A percentile compares a stretch with the other conserved stretches of the same genome.
phyloP scores from a whole-genome alignment of 2,113 vertebrate species.

The Alligator mississippiensis region DNA sequence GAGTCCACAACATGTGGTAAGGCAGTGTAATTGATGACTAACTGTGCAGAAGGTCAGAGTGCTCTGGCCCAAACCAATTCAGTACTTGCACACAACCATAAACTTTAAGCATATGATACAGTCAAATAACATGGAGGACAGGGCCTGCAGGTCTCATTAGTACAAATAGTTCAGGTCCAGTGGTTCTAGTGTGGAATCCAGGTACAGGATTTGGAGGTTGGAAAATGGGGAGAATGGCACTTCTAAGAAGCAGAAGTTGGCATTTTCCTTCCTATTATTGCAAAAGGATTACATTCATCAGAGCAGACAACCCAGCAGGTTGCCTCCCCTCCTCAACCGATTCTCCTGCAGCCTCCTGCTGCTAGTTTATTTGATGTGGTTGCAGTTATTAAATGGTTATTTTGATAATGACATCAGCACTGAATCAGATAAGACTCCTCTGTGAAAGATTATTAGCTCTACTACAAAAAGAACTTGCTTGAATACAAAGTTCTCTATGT shows the following conservation, averaged over 20 bases:
- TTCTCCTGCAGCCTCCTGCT: not conserved
- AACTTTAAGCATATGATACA: not conserved
- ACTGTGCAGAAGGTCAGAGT: too few species aligned
- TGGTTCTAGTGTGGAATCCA: not conserved
- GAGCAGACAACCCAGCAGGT: not conserved
- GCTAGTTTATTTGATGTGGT: not conserved
- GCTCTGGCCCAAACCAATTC: not conserved
- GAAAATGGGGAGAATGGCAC: too few species aligned
- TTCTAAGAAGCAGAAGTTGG: not conserved
- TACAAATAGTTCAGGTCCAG: not conserved
- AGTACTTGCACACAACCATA: not conserved
- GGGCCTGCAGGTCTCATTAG: not conserved
- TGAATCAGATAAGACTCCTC: conserved; percentile 19
- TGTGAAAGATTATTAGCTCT: conserved; percentile 23
- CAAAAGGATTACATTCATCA: not conserved
- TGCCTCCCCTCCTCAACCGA: not conserved
- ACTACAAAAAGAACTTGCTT: not conserved
- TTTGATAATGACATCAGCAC: conserved; percentile 56
- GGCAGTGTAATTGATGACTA: not conserved
- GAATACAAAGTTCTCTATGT: not conserved
- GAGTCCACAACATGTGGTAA: not conserved
- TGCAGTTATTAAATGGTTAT: conserved; percentile 17
- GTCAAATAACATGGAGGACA: not conserved
- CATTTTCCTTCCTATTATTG: not conserved
- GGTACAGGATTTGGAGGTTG: too few species aligned